Evolutionary conservation across 2,113 vertebrate genomes (phyloP).

Genomic region (Ellobius talpinus): DNA sequence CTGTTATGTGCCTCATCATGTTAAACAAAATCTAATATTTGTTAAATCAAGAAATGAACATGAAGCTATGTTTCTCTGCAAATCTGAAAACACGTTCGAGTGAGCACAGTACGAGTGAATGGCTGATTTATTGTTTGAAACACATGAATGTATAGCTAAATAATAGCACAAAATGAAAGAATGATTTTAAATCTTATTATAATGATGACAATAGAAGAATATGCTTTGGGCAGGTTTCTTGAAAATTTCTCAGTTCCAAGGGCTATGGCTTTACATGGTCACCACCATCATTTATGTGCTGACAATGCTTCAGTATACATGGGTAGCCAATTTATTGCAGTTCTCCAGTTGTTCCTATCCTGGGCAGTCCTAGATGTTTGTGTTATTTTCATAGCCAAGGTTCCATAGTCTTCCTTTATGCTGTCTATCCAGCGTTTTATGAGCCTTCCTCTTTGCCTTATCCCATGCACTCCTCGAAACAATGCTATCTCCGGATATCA

Average conservation of each 20-base stretch:
- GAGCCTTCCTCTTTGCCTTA: too few species aligned
- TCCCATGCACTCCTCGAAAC: too few species aligned
- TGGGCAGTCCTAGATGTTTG: too few species aligned
- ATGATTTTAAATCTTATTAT: neutral
- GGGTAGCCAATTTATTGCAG: too few species aligned
- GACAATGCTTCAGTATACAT: too few species aligned
- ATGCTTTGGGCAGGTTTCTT: neutral
- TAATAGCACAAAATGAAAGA: neutral
- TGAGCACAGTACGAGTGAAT: neutral
- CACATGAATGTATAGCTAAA: neutral
- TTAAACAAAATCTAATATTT: neutral
- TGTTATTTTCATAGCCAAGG: too few species aligned
- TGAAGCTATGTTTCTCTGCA: neutral
- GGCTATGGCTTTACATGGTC: neutral
- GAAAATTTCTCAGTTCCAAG: neutral
- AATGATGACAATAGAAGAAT: neutral
- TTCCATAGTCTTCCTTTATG: too few species aligned
- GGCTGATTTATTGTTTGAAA: neutral
- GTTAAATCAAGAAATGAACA: neutral
- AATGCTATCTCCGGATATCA: too few species aligned
- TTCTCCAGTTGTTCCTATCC: too few species aligned
- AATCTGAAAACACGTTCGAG: neutral
- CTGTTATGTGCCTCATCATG: neutral
- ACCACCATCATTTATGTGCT: too few species aligned
- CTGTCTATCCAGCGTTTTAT: too few species aligned